Percentiles rank a stretch among this genome's conserved stretches.
phyloP scores from a whole-genome alignment of 2,797 vertebrate species.

The Tinamus major region DNA sequence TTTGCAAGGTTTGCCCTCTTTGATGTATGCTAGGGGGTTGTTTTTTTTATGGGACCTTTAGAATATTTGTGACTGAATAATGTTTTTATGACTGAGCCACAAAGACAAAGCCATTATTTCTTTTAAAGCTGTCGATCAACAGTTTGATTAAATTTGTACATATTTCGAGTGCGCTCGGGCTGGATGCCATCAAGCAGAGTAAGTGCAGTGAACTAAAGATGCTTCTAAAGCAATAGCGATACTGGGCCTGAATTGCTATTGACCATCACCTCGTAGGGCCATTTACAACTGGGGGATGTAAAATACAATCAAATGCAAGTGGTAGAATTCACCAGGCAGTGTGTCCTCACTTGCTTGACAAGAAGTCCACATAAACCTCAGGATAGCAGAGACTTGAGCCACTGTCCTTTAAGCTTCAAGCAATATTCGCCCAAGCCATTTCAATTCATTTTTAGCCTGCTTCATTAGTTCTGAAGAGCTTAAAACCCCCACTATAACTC shows the following conservation, averaged over 20 bases:
- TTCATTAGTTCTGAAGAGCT: not conserved
- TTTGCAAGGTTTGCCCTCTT: conserved; percentile 63
- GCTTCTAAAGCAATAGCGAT: not conserved
- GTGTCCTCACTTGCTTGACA: not conserved
- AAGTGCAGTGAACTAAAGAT: not conserved
- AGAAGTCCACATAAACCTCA: not conserved
- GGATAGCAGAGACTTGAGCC: not conserved
- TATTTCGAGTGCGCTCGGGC: conserved; percentile 36
- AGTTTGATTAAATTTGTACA: conserved; percentile 47
- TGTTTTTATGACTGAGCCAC: conserved; percentile 59
- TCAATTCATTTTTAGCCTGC: not conserved
- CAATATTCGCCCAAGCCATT: not conserved
- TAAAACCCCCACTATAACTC: not conserved
- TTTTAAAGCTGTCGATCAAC: conserved; percentile 42
- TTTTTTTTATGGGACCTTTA: conserved; percentile 66
- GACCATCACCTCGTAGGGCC: not conserved
- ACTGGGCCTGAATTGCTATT: not conserved
- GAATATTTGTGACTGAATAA: conserved; percentile 70
- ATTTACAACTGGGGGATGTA: not conserved
- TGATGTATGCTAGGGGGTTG: conserved; percentile 61
- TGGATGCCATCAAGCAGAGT: not conserved
- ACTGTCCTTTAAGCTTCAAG: not conserved
- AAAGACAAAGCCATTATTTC: conserved; percentile 56
- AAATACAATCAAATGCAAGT: not conserved
- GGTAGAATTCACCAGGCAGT: not conserved